Conservation (phyloP, 2,888 invertebrate species). For the Mantis religiosa region DNA sequence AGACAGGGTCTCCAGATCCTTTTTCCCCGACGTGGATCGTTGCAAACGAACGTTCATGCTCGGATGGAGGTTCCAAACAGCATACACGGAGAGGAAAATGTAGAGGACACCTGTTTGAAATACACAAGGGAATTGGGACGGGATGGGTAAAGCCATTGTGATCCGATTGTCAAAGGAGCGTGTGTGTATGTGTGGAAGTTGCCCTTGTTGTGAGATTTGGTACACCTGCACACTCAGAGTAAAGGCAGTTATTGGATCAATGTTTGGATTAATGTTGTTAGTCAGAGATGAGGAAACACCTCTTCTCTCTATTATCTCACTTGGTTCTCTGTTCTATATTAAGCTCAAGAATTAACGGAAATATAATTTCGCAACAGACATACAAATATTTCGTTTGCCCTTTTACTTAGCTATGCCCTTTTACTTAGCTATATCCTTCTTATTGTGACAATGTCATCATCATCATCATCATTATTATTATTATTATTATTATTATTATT, state of each 20-base stretch:
- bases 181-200: no score
- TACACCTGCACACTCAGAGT: not conserved
- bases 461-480: no score
- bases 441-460: no score
- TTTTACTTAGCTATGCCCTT: no score
- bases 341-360: no score
- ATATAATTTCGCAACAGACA: no score
- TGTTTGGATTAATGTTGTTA: not conserved
- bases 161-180: not conserved
- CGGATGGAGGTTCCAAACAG: not conserved
- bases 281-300: not conserved
- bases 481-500: no score
- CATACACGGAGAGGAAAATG: not conserved
- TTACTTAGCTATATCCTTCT: no score
- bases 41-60: not conserved
- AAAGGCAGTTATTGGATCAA: not conserved
- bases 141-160: not conserved
- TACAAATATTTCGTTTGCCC: no score
- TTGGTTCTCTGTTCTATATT: not conserved
- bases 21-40: not conserved
- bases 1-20: not conserved
- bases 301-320: not conserved
- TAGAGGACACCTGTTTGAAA: not conserved
- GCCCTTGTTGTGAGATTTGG: not conserved
- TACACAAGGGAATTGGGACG: not conserved